Base-by-base conservation (phyloP, 1,140 invertebrate genomes). In the Stegodyphus mimosarum region DNA sequence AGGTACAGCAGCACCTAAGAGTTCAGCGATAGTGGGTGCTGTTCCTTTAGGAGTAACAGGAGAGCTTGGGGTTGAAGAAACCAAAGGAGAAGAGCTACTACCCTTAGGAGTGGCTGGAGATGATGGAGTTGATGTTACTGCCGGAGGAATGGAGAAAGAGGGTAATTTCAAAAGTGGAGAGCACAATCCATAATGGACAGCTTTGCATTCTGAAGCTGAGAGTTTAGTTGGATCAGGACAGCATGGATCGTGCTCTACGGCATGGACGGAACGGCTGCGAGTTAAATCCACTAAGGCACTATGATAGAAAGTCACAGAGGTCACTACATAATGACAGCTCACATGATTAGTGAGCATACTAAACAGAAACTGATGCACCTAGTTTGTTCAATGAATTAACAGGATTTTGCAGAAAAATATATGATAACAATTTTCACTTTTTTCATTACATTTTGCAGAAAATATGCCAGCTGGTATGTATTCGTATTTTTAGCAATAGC, bases 131-230 rank as follows among this genome's bases (percentile, higher is more conserved):
- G 78, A 73, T 7, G 78, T 72, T 75, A 53, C n/a, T 11, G 90
- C 73, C 1, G 90, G 90, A 9, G 92, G 89, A 13, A 92, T 88
- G 86, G 90, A 90, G 49, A 87, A 87, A 11, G 87, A 83, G 6
- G 87, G 87, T 5, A 87, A 53, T 63, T 87, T 87, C 49, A 87
- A 52, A 64, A 93, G 91, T 0, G 93, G 92, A 0, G 92, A 91
- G 74, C 92, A 93, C 87, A 92, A 91, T 10, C 92, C 93, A 87
- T 92, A 93, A 87, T 93, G 92, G n/a, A 93, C 90, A 15, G 92
- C 91, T 78, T 90, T 90, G 87, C 92, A 93, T 86, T 86, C 87
- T 49, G 70, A 78, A 72, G 86, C 86, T 77, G 81, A 84, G 83
- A 86, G 78, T 87, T 76, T 74, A 15, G 91, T 88, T 50, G 87